Conservation (phyloP, 2,888 invertebrate genomes). For the Macaria liturata region DNA sequence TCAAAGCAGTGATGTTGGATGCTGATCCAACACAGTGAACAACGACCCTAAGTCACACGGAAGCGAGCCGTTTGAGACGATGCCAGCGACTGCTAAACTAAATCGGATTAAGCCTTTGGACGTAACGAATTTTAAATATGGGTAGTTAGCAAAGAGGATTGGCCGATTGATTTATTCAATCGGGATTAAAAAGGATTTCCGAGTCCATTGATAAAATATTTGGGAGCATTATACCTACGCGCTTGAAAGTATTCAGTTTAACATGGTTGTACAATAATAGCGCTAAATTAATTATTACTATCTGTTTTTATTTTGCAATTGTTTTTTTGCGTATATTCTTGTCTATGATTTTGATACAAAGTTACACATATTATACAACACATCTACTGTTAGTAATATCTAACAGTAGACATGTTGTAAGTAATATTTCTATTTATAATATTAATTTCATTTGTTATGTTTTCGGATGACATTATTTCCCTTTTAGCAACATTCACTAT, state of each 20-base stretch:
- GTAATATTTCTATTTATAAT: too few species aligned
- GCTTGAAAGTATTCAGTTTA: neutral
- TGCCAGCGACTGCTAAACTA: slow-evolving; percentile 53
- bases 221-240: slow-evolving; percentile 6
- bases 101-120: slow-evolving; percentile 57
- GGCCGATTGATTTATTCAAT: slow-evolving; percentile 38
- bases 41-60: slow-evolving; percentile 47
- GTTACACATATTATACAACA: too few species aligned
- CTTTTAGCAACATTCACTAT: neutral
- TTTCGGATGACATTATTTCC: neutral
- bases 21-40: neutral
- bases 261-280: too few species aligned
- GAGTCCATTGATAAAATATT: slow-evolving; percentile 16
- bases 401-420: too few species aligned
- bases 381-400: too few species aligned
- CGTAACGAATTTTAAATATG: slow-evolving; percentile 65
- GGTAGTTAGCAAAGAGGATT: slow-evolving; percentile 50
- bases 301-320: too few species aligned
- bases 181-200: slow-evolving; percentile 12
- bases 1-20: too few species aligned
- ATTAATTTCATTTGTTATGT: too few species aligned
- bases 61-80: slow-evolving; percentile 49
- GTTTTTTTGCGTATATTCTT: too few species aligned
- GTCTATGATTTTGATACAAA: too few species aligned
- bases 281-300: too few species aligned